Evolutionary conservation across 1,140 invertebrate genomes (phyloP).

Genomic region (Polypedilum vanderplanki): DNA sequence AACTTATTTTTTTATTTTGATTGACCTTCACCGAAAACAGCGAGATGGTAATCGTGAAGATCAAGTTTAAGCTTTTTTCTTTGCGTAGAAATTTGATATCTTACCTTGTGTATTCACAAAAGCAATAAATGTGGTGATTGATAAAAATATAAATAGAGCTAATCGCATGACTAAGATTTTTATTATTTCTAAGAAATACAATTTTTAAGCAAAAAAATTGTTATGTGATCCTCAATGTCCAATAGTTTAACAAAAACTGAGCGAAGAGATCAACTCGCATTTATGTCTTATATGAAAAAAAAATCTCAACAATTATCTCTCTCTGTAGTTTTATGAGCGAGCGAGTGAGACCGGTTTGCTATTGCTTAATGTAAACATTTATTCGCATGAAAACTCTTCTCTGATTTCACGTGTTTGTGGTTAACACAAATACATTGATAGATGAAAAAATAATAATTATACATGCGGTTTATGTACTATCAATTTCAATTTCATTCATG

Average conservation of each 20-base stretch:
- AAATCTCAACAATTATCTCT: conserved; percentile 9
- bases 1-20: not conserved
- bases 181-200: no score
- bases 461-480: not conserved
- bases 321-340: not conserved
- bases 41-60: not conserved
- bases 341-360: not conserved
- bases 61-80: not conserved
- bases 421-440: not conserved
- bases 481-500: no score
- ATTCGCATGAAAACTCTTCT: not conserved
- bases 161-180: not conserved
- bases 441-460: not conserved
- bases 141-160: not conserved
- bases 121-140: not conserved
- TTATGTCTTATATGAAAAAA: conserved; percentile 6
- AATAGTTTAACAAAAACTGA: not conserved
- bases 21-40: not conserved
- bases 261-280: not conserved
- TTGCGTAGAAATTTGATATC: not conserved
- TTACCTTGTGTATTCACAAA: not conserved
- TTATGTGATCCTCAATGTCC: not conserved
- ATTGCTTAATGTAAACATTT: not conserved
- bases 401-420: not conserved
- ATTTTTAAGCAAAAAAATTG: not conserved